Evolutionary conservation across 1,140 invertebrate genomes (phyloP), one percentile per base, ranked within the genome.

Genomic region (Saccostrea cuccullata): DNA sequence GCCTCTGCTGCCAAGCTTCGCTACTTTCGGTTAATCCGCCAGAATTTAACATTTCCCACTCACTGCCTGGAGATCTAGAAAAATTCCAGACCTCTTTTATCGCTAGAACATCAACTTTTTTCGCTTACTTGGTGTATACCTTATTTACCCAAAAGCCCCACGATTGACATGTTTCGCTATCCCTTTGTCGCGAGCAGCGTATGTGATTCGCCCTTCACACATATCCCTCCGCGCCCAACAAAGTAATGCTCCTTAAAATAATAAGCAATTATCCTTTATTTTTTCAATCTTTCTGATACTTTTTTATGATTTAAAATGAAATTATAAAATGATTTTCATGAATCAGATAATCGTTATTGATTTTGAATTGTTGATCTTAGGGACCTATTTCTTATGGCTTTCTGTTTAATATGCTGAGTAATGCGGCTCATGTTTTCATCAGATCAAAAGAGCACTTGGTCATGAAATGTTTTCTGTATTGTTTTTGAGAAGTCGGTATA

Each of bases 1-100:
- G 36, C 84, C 82, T 60, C 58, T 60, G 40, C 83, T 47, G 82
- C 87, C 84, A 88, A 70, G 17, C 40, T n/a, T 55, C 70, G 70
- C 26, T 77, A 12, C 70, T 36, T 15, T 77, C 70, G 23, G 70
- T 15, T 77, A 77, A 77, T 77, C 70, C 70, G 26, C 13, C 26
- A 77, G 70, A 77, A 77, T 77, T 77, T 77, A 77, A 77, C 70
- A 77, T 77, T 77, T 36, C 70, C 30, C 23, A 30, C 30, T 77
- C 70, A 77, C 70, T 77, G 70, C 13, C 30, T 77, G 70, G 70
- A 77, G 30, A 77, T 77, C 70, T 26, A 77, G 70, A 26, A 77
- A 77, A 77, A 15, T 77, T 77, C 70, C 70, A 77, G 70, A 77
- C 30, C 23, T 26, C 30, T 15, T 13, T 26, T 30, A 12, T 77